A percentile compares a stretch with the other conserved stretches of the same genome.
Evolutionary conservation across 2,888 invertebrate species (phyloP).

Genomic region (Acanthosepion pharaonis): DNA sequence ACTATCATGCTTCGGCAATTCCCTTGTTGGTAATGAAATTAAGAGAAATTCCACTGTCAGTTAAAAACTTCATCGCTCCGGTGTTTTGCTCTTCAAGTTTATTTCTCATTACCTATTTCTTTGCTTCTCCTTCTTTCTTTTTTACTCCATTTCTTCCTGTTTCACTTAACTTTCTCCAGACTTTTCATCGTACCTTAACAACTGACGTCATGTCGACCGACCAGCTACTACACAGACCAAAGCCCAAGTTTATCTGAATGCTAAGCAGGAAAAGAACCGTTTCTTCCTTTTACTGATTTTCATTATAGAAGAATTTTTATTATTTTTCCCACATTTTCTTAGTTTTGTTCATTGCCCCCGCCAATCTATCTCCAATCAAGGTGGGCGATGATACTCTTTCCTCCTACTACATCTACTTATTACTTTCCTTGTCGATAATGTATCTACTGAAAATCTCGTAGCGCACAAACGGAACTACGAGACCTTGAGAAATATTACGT

Average conservation of each 20-base stretch:
- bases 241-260: neutral
- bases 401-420: neutral
- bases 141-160: neutral
- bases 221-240: neutral
- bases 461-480: neutral
- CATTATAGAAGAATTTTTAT: neutral
- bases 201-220: neutral
- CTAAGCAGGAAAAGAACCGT: neutral
- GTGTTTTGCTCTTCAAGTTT: neutral
- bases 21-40: neutral
- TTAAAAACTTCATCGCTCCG: neutral
- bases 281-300: neutral
- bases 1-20: neutral
- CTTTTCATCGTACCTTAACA: neutral
- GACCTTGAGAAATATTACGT: conserved; percentile 14
- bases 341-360: neutral
- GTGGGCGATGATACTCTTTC: neutral
- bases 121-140: too few species aligned
- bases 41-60: conserved; percentile 2
- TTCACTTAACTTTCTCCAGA: conserved; percentile 16
- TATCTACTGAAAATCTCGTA: neutral
- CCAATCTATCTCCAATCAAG: neutral
- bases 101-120: too few species aligned
- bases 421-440: conserved; percentile 1
- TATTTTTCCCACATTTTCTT: neutral